Conservation (phyloP, 2,888 invertebrate species). For the Anthophora plumipes region DNA sequence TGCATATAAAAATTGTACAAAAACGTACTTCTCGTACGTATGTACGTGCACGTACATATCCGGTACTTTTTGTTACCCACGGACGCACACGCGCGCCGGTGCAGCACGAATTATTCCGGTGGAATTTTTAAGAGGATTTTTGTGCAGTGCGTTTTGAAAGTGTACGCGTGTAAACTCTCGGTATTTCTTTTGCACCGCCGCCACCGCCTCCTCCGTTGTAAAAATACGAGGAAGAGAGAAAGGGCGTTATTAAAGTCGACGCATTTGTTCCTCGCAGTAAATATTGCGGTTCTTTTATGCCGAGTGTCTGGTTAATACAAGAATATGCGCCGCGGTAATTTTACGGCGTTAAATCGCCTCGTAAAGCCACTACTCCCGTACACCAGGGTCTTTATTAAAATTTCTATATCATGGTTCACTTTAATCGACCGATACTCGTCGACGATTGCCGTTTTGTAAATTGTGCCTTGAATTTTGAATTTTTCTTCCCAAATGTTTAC, state of each 20-base stretch:
- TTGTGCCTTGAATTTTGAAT: no score
- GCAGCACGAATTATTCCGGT: slow-evolving; percentile 42
- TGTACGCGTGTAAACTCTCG: slow-evolving; percentile 35
- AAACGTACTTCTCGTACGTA: slow-evolving; percentile 19
- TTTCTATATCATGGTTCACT: no score
- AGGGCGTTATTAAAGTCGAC: slow-evolving; percentile 49
- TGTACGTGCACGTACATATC: slow-evolving; percentile 7
- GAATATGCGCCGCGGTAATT: slow-evolving; percentile 24
- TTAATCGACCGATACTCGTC: no score
- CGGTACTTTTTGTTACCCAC: slow-evolving; percentile 31
- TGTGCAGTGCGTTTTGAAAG: slow-evolving; percentile 48
- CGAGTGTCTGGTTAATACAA: slow-evolving; percentile 47
- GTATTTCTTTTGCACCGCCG: slow-evolving; percentile 17
- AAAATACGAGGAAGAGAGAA: slow-evolving; percentile 11
- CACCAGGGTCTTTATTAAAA: no score
- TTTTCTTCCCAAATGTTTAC: no score
- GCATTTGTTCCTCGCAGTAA: slow-evolving; percentile 33
- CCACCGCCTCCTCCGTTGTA: background rate
- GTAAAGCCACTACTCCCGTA: no score
- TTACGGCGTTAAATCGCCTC: no score
- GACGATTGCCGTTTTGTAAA: no score
- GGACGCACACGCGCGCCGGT: slow-evolving; percentile 5
- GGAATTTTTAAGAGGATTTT: slow-evolving; percentile 56
- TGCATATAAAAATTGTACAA: slow-evolving; percentile 35
- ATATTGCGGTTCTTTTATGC: slow-evolving; percentile 14